Base-by-base conservation (phyloP, 2,888 invertebrate genomes). In the Zaprionus obscuricornis region DNA sequence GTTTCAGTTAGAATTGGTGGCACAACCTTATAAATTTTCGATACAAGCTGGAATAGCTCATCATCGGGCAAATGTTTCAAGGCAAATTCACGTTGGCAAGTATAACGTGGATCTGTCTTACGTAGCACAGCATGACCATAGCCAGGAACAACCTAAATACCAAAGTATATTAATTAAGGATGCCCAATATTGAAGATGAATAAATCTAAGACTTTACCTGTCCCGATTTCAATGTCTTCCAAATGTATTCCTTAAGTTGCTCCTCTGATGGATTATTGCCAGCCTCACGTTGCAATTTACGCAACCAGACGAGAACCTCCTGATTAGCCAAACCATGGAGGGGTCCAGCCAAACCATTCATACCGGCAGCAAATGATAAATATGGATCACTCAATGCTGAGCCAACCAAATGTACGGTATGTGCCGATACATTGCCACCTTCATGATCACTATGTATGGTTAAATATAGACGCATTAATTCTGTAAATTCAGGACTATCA, bases 221-320 rank as follows among this genome's bases (percentile, higher is more conserved):
- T 74, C 96, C 96, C 59, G 94, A 93, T 91, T 96, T 96, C 49
- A 97, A 91, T 1, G 98, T 98, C 91, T 97, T 98, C 97, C 97
- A 97, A 88, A 99, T 96, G 92, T 98, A 99, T 45, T 98, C 97
- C 90, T 97, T 97, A 50, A 99, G 92, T 83, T 97, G 93, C 0
- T 98, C 96, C 89, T 98, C 97, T 10, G 96, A 94, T 66, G 96
- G 95, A 87, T 94, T 94, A 82, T 95, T 94, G 46, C 97, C 97
- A 42, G 99, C 93, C 88, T 96, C 95, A 83, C 94, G 92, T 74
- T 95, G 95, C 22, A 99, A 91, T 90, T 98, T 98, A 87, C 96
- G 94, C 81, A 99, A 89, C 97, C 98, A 99, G 8, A 98, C 92
- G 60, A 99, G 93, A 57, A 98, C 98, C 92, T 96, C 96, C 91